Evolutionary conservation across 2,888 invertebrate species (phyloP).

Genomic region (Antheraea assamensis): DNA sequence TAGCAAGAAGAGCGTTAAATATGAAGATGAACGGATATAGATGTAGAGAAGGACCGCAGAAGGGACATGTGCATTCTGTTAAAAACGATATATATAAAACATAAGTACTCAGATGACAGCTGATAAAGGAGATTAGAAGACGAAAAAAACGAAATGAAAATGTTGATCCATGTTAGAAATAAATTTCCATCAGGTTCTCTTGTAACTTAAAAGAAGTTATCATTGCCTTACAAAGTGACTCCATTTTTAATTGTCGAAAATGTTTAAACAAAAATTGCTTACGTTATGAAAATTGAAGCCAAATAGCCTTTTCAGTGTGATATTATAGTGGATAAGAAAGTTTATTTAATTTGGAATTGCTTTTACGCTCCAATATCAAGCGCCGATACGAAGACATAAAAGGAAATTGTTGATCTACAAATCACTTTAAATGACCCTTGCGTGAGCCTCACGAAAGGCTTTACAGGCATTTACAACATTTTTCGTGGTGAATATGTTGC

Average conservation of each 20-base stretch:
- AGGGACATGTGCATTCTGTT: too few relatives aligned
- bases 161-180: not conserved
- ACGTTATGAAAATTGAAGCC: not conserved
- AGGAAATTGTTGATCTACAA: conserved; percentile 15
- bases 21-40: too few relatives aligned
- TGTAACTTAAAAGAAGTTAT: not conserved
- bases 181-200: not conserved
- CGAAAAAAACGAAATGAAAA: too few relatives aligned
- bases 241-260: not conserved
- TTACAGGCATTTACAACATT: conserved; percentile 9
- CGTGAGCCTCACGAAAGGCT: conserved; percentile 11
- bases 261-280: not conserved
- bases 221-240: not conserved
- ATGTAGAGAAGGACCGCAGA: too few relatives aligned
- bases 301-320: conserved; percentile 2
- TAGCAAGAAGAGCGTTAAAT: too few relatives aligned
- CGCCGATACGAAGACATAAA: conserved; percentile 14
- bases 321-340: not conserved
- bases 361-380: conserved; percentile 10
- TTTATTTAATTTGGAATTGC: conserved; percentile 10
- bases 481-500: conserved; percentile 8
- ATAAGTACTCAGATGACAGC: too few relatives aligned
- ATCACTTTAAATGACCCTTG: conserved; percentile 15
- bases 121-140: too few relatives aligned
- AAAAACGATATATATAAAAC: too few relatives aligned